Base-by-base conservation (phyloP, 2,888 invertebrate genomes). In the Anaspis maculata region DNA sequence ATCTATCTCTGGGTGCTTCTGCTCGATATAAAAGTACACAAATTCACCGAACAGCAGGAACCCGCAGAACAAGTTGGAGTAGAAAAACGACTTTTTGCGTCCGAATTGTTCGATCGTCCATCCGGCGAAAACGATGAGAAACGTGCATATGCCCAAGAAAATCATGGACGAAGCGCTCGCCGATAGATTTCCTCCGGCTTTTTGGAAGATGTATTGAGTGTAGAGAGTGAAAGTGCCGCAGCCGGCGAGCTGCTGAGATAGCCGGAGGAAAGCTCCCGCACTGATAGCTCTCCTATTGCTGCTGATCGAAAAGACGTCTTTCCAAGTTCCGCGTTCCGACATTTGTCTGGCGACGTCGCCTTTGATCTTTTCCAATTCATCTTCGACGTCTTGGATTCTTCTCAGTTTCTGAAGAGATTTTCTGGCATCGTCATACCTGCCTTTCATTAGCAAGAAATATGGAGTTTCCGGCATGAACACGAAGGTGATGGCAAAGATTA, bases 381-480 rank as follows among this genome's bases (percentile, higher is more conserved):
- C 66, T 27, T 74, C 71, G 31, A 70, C 72, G 46, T 74, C 62
- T 52, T 52, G 45, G 2, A 58, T 46, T 10, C 72, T 68, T 22
- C 76, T 57, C 3, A 77, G 54, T 46, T 58, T 64, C 41, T 64
- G 55, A 36, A 77, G 54, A 5, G 69, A 64, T 28, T 57, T 48
- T 14, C 61, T 54, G 0, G 77, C 77, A 21, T 68, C 67, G 1
- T 63, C 56, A 29, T 64, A 58, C n/a, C 62, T 51, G 2, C 58
- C 59, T 26, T 59, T 62, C 34, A 67, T 61, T 11, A 72, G 44
- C 16, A 65, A 48, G 41, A 61, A 70, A 22, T 74, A 67, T 0
- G 79, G 78, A 6, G 74, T 72, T 53, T 78, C 77, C 0, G 77
- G 77, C 61, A 76, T 68, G 46, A 68, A 69, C 11, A 65, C 42